Evolutionary conservation across 2,113 vertebrate genomes (phyloP).

Genomic region (Hippocampus zosterae): DNA sequence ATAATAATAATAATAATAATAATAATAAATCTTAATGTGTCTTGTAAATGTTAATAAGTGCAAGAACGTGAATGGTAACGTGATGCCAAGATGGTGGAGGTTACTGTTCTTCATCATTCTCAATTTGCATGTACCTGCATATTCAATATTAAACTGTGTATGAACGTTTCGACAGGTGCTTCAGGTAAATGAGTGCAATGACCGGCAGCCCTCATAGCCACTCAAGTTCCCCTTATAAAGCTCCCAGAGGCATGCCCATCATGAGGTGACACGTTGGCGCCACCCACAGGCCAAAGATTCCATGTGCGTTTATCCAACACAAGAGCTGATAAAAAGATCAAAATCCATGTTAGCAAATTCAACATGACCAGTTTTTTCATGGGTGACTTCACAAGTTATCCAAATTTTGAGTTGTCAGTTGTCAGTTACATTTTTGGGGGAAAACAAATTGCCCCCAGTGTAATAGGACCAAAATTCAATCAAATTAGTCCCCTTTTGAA

Average conservation of each 20-base stretch:
- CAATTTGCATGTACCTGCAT: not conserved
- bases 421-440: too few relatives aligned
- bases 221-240: constrained; percentile 24
- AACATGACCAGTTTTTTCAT: not conserved
- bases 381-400: too few relatives aligned
- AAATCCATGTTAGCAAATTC: not conserved
- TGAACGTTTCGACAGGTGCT: not conserved
- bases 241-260: constrained; percentile 30
- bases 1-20: too few relatives aligned
- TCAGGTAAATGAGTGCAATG: constrained; percentile 28
- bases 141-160: not conserved
- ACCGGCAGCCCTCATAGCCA: constrained; percentile 3
- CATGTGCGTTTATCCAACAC: constrained; percentile 19
- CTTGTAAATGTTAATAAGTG: not conserved
- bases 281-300: constrained; percentile 59
- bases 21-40: too few relatives aligned
- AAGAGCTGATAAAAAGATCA: not conserved
- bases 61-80: not conserved
- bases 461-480: too few relatives aligned
- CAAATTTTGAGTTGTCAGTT: too few relatives aligned
- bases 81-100: not conserved
- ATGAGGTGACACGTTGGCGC: constrained; percentile 59
- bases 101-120: not conserved
- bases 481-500: too few relatives aligned
- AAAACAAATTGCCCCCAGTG: too few relatives aligned